Evolutionary conservation across 2,888 invertebrate genomes (phyloP).

Genomic region (Stictocephala bisonia): DNA sequence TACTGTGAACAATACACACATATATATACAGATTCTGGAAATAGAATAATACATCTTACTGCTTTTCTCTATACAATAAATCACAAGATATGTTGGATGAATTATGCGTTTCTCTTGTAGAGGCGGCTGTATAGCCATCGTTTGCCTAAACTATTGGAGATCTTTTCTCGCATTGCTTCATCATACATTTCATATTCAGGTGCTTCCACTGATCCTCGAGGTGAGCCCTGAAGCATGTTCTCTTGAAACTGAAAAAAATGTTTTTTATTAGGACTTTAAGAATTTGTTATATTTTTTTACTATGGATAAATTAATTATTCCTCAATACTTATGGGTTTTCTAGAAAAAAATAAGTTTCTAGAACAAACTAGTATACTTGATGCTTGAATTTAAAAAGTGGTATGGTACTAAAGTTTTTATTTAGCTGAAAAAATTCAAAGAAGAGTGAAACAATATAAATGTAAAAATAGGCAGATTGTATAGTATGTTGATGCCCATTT

Average conservation of each 20-base stretch:
- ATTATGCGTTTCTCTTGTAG: constrained; percentile 5
- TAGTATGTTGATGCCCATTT: no score
- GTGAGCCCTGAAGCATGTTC: not conserved
- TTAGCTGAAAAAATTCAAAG: no score
- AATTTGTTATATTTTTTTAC: no score
- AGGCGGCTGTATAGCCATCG: constrained; percentile 12
- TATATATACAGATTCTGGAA: constrained; percentile 23
- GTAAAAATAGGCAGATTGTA: no score
- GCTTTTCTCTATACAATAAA: not conserved
- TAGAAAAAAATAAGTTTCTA: no score
- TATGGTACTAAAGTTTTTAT: no score
- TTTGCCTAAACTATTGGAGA: constrained; percentile 25
- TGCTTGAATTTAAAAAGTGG: no score
- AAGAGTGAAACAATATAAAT: no score
- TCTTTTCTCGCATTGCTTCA: constrained; percentile 38
- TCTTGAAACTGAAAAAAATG: constrained; percentile 19
- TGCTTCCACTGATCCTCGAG: not conserved
- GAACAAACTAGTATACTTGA: no score
- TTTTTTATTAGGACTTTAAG: no score
- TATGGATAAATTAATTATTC: no score
- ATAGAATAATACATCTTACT: constrained; percentile 5
- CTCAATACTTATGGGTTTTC: no score
- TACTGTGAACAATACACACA: constrained; percentile 14
- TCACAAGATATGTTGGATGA: constrained; percentile 1
- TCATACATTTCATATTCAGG: constrained; percentile 39